Percentiles rank a stretch among this genome's conserved stretches.
phyloP scores from a whole-genome alignment of 30 jellyfish, hydroid and myxozoan genomes.

The Turritopsis dohrnii region DNA sequence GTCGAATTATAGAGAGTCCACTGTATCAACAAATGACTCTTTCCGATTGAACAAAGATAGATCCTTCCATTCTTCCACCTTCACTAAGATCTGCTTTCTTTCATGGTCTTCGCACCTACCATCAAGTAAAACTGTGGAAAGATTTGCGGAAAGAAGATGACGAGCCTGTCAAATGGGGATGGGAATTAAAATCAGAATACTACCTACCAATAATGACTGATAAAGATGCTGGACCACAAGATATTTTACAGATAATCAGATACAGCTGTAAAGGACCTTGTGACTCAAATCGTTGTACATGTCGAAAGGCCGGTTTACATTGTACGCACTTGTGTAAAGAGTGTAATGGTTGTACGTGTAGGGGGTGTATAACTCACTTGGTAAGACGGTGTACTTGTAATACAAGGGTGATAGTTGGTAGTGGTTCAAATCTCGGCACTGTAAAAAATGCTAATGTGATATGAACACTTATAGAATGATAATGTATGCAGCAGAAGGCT shows the following conservation, averaged over 20 bases:
- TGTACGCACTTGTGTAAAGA: background rate
- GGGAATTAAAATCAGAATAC: background rate
- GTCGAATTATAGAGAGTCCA: too few species aligned
- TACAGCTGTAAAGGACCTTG: conserved; percentile 3
- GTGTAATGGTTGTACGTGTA: background rate
- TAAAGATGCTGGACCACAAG: background rate
- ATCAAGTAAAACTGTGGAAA: too few species aligned
- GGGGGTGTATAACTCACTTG: too few species aligned
- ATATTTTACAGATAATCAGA: background rate
- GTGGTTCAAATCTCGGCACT: too few species aligned
- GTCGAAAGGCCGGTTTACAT: background rate
- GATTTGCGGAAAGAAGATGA: background rate
- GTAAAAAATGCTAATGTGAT: too few species aligned
- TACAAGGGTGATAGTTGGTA: too few species aligned
- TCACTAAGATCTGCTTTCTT: conserved; percentile 29
- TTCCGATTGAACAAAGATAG: conserved; percentile 10
- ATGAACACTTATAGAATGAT: too few species aligned
- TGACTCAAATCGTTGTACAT: background rate
- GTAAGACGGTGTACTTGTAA: too few species aligned
- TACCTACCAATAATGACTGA: conserved; percentile 8
- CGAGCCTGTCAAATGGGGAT: conserved; percentile 9
- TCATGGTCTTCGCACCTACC: conserved; percentile 21
- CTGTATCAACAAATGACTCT: conserved; percentile 5
- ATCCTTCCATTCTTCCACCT: conserved; percentile 21
- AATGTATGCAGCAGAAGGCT: too few species aligned